A percentile compares a stretch with the other conserved stretches of the same genome.
phyloP scores from a whole-genome alignment of 2,113 vertebrate species.

The Piaya cayana region DNA sequence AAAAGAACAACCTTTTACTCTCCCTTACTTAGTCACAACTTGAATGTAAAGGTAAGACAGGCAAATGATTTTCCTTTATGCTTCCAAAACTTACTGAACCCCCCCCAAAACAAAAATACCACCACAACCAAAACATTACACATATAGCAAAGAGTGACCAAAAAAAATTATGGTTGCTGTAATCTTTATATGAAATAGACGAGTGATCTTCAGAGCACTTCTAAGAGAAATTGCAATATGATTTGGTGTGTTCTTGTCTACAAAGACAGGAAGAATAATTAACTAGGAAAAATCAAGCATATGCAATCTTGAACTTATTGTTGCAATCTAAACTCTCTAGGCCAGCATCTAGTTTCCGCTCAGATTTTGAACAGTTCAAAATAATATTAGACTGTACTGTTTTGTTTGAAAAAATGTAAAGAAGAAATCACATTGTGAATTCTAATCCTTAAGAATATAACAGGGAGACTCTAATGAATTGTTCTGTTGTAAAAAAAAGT shows the following conservation, averaged over 20 bases:
- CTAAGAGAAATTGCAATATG: not conserved
- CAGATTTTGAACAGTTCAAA: not conserved
- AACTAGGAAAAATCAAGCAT: not conserved
- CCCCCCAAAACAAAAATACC: not conserved
- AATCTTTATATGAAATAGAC: not conserved
- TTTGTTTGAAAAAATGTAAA: not conserved
- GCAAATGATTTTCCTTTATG: not conserved
- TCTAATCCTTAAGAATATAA: not conserved
- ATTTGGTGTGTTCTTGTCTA: not conserved
- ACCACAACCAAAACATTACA: not conserved
- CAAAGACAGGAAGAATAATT: not conserved
- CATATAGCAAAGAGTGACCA: not conserved
- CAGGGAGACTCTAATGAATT: not conserved
- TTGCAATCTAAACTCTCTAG: not conserved
- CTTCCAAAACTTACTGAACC: not conserved
- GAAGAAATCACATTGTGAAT: not conserved
- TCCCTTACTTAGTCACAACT: not conserved
- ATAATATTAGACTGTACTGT: not conserved
- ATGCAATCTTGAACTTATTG: not conserved
- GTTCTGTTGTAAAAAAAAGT: not conserved
- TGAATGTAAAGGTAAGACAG: not conserved
- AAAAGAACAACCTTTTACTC: not conserved
- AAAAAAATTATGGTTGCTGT: not conserved
- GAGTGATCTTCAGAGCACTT: not conserved
- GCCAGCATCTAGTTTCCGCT: not conserved